phyloP scores from a whole-genome alignment of 2,113 vertebrate genomes.

The Plestiodon gilberti region DNA sequence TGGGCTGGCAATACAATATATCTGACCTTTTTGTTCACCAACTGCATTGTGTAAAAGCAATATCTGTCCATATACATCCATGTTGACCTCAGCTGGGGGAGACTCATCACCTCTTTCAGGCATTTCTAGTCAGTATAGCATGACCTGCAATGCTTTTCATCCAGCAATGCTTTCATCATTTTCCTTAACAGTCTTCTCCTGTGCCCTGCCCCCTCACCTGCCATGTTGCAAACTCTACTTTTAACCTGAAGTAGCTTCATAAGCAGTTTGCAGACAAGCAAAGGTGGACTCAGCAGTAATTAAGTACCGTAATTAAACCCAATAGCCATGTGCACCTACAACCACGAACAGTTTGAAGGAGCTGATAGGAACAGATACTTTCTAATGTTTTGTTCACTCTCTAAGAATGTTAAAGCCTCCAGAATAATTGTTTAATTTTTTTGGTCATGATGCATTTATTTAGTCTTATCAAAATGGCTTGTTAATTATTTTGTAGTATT shows the following conservation, averaged over 20 bases:
- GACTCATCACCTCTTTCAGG: not conserved
- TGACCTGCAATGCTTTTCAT: not conserved
- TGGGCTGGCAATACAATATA: constrained; percentile 3
- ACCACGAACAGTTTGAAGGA: not conserved
- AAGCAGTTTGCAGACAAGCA: not conserved
- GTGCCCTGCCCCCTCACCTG: not conserved
- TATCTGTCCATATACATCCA: constrained; percentile 11
- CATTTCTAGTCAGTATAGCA: not conserved
- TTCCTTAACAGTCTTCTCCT: not conserved
- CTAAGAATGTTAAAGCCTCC: not conserved
- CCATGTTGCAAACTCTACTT: not conserved
- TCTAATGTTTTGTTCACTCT: constrained; percentile 8
- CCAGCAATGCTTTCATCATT: not conserved
- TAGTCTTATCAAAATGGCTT: not conserved
- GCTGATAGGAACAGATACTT: not conserved
- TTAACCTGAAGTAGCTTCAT: not conserved
- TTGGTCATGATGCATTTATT: constrained; percentile 10
- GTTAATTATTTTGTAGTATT: constrained; percentile 3
- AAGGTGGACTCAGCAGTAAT: not conserved
- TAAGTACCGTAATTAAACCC: not conserved
- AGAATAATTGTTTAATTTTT: not conserved
- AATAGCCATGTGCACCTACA: not conserved
- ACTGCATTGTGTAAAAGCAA: not conserved
- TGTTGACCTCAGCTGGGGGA: not conserved
- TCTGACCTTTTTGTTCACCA: not conserved